A percentile compares a stretch with the other conserved stretches of the same genome.
Conservation (phyloP, 2,113 vertebrate species). For the crab-eating macaque (Macaca fascicularis) region DNA sequence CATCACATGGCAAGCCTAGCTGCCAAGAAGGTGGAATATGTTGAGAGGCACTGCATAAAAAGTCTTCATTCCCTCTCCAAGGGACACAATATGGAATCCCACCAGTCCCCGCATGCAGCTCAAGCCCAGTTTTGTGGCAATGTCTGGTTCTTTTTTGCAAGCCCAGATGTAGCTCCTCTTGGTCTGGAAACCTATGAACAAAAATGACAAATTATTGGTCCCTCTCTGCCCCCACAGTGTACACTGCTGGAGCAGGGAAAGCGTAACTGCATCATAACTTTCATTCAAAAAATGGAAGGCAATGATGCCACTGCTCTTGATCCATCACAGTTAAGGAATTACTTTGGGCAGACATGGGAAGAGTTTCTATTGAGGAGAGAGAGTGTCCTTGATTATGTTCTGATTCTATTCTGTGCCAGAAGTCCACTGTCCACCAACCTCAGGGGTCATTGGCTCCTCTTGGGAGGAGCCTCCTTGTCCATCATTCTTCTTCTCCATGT, state of each 20-base stretch:
- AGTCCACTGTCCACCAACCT: neutral
- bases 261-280: neutral
- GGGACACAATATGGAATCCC: neutral
- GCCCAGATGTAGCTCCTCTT: neutral
- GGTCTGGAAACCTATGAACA: neutral
- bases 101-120: neutral
- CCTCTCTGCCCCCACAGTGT: neutral
- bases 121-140: neutral
- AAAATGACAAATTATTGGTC: neutral
- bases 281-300: neutral
- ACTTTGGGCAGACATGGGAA: neutral
- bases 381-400: neutral
- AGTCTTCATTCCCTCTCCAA: too few species aligned
- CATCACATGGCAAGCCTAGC: accelerated
- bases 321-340: neutral
- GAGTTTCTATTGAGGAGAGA: too few species aligned
- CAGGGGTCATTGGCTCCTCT: neutral
- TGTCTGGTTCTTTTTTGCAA: neutral
- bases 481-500: neutral
- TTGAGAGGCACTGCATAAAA: neutral
- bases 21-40: too few species aligned
- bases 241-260: neutral
- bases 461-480: neutral
- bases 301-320: neutral
- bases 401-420: neutral